phyloP scores from a whole-genome alignment of 2,113 vertebrate genomes.

The Tachuris rubrigastra region DNA sequence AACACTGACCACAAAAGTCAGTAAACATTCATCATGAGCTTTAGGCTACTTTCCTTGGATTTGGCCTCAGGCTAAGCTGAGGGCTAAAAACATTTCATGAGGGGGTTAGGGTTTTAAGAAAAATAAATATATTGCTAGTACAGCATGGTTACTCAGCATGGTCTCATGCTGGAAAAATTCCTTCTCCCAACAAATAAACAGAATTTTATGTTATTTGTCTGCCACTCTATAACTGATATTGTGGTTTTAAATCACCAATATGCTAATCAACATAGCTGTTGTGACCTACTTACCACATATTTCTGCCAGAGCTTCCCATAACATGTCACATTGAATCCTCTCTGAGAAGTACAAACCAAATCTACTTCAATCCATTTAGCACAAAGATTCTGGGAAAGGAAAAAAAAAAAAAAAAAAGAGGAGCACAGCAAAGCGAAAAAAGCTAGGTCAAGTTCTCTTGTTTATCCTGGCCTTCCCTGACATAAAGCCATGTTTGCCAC shows the following conservation, averaged over 20 bases:
- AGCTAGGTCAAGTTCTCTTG: slow-evolving; percentile 53
- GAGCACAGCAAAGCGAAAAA: slow-evolving; percentile 25
- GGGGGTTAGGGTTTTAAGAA: slow-evolving; percentile 56
- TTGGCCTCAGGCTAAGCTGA: slow-evolving; percentile 77
- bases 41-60: slow-evolving; percentile 74
- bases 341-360: slow-evolving; percentile 46
- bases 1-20: slow-evolving; percentile 73
- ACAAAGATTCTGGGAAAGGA: slow-evolving; percentile 1
- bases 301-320: slow-evolving; percentile 57
- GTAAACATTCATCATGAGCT: slow-evolving; percentile 75
- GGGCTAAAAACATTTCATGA: slow-evolving; percentile 74
- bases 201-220: slow-evolving; percentile 10
- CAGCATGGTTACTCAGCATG: slow-evolving; percentile 21
- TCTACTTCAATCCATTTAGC: slow-evolving; percentile 58
- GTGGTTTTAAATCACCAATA: slow-evolving; percentile 55
- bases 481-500: slow-evolving; percentile 28
- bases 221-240: slow-evolving; percentile 32
- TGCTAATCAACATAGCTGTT: slow-evolving; percentile 66
- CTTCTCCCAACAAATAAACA: background rate
- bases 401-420: background rate
- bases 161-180: slow-evolving; percentile 41
- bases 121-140: slow-evolving; percentile 37
- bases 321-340: slow-evolving; percentile 55
- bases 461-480: slow-evolving; percentile 41
- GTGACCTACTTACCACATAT: slow-evolving; percentile 74